These are phyloP conservation scores for Cyaniris semiargus DNA, from an alignment of 2,888 invertebrate species.

Conservation along the genomic window DNA sequence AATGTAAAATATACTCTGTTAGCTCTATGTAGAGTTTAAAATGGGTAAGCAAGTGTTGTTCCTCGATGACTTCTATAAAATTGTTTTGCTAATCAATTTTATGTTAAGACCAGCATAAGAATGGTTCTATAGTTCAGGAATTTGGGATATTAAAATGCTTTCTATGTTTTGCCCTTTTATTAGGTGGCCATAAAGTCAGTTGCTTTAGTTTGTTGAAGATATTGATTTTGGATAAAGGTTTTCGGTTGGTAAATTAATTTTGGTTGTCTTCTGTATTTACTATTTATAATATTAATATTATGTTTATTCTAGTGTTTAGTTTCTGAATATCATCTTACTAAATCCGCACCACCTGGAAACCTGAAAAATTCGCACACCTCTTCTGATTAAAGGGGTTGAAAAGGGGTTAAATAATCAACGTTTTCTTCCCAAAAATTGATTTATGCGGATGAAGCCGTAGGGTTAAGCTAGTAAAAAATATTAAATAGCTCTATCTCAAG, in stretches of 20 bases:
- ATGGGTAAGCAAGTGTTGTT: conserved; percentile 30
- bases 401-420: no score
- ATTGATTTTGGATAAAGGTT: background rate
- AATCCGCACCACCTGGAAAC: no score
- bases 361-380: no score
- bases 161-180: conserved; percentile 5
- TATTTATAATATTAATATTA: no score
- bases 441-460: no score
- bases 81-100: conserved; percentile 46
- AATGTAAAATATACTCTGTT: background rate
- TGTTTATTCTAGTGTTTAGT: background rate
- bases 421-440: no score
- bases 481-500: background rate
- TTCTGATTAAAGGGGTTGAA: no score
- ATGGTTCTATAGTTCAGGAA: background rate
- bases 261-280: no score
- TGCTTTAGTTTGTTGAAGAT: background rate
- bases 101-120: conserved; percentile 35
- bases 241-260: background rate
- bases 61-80: conserved; percentile 34
- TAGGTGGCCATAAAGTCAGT: background rate
- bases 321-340: no score
- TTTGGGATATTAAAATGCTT: conserved; percentile 15
- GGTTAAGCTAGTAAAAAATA: no score
- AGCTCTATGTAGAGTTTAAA: conserved; percentile 37